phyloP scores from a whole-genome alignment of 2,888 invertebrate species.

The Hemaris fuciformis region DNA sequence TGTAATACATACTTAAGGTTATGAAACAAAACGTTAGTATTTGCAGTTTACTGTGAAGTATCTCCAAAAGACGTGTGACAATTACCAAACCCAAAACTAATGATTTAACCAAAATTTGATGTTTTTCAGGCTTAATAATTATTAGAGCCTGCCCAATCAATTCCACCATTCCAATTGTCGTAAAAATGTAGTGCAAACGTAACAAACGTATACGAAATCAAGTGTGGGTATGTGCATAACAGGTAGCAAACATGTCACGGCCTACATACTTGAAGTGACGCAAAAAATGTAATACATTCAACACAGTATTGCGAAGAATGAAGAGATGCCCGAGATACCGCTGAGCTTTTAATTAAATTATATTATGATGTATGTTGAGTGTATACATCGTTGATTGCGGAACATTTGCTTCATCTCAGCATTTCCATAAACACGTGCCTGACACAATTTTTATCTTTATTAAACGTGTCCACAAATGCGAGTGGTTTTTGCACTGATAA shows the following conservation, averaged over 20 bases:
- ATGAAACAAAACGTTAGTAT: too few relatives aligned
- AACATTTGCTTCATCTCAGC: background rate
- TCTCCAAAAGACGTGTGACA: too few relatives aligned
- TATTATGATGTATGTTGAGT: background rate
- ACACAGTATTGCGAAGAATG: background rate
- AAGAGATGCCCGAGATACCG: background rate
- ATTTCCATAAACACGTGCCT: background rate
- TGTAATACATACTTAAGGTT: background rate
- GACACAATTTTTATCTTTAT: background rate
- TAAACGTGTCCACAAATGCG: background rate
- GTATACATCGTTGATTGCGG: background rate
- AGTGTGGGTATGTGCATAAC: too few relatives aligned
- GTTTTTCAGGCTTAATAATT: too few relatives aligned
- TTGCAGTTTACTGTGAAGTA: too few relatives aligned
- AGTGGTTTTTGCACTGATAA: background rate
- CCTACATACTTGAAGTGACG: background rate
- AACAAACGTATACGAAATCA: too few relatives aligned
- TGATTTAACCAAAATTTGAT: too few relatives aligned
- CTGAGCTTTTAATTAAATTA: background rate
- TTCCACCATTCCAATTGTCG: too few relatives aligned
- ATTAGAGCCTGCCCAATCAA: too few relatives aligned
- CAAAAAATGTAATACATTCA: background rate
- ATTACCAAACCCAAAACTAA: too few relatives aligned
- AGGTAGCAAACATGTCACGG: background rate
- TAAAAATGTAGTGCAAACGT: too few relatives aligned